These are phyloP conservation scores for Daktulosphaira vitifoliae DNA, from an alignment of 1,140 invertebrate genomes.

Conservation along the genomic window DNA sequence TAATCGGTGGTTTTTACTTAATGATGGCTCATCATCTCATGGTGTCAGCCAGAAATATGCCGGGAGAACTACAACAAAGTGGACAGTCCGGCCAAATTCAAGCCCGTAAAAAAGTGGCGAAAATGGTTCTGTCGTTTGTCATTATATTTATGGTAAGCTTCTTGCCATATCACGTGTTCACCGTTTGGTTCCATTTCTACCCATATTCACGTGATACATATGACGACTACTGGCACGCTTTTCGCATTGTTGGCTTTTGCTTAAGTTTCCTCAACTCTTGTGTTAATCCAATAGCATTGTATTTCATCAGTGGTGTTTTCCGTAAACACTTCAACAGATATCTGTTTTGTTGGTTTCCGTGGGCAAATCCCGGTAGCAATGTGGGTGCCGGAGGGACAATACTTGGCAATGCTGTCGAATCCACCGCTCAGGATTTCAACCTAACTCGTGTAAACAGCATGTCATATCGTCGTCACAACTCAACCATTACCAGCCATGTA, in stretches of 20 bases:
- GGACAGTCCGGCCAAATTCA: constrained; percentile 52
- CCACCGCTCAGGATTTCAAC: constrained; percentile 35
- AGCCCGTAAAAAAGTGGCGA: constrained; percentile 66
- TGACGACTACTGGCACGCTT: constrained; percentile 71
- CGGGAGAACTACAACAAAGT: constrained; percentile 54
- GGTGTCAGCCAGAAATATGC: constrained; percentile 70
- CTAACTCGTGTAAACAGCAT: constrained; percentile 37
- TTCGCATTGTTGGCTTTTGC: constrained; percentile 78
- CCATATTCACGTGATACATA: constrained; percentile 61
- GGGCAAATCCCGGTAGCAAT: neutral
- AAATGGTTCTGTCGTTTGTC: constrained; percentile 88
- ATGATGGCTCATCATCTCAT: constrained; percentile 79
- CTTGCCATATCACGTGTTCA: constrained; percentile 73
- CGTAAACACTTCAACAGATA: constrained; percentile 81
- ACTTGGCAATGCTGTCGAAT: constrained; percentile 39
- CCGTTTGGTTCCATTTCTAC: constrained; percentile 77
- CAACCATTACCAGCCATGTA: constrained; percentile 38
- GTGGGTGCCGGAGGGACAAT: constrained; percentile 41
- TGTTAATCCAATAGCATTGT: constrained; percentile 85
- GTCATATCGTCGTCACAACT: constrained; percentile 36
- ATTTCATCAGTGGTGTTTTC: constrained; percentile 86
- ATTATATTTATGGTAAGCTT: constrained; percentile 87
- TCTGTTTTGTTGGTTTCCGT: constrained; percentile 62
- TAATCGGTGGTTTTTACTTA: constrained; percentile 77
- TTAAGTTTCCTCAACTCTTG: constrained; percentile 85